Base-by-base conservation (phyloP, 2,113 vertebrate genomes). In the Microcebus lehilahytsara region DNA sequence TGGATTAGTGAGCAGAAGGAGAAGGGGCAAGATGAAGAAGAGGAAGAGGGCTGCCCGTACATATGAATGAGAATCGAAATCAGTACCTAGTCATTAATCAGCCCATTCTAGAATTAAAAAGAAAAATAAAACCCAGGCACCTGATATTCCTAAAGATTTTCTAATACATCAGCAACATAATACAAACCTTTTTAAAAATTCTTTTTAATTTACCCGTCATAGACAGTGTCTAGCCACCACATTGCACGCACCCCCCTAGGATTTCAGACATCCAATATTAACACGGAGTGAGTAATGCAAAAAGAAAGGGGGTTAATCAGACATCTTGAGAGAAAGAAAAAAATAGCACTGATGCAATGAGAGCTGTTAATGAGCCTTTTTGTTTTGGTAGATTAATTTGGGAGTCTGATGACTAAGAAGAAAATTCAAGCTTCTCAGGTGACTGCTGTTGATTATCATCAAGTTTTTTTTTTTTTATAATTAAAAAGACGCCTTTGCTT, bases 151-250 rank as follows among this genome's bases (percentile, higher is more conserved):
- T 72, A 85, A 89, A 96, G 95, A 84, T 84, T 77, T 89, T 71
- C 92, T 90, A 96, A 96, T 96, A 94, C 53, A 80, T 93, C 86
- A 87, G 96, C 46, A 16, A 97, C 93, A 97, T 86, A 96, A 97
- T 90, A 88, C 79, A 92, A 96, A 92, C 93, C 97, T 97, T 94
- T 93, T 96, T 95, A 96, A 96, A 95, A 93, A 96, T 97, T 96
- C 97, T 92, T 96, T 92, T 89, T 97, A 97, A 98, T 97, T 98
- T 97, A 79, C 96, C 89, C 56, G 27, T 89, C 1, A 23, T 94
- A 94, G 97, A 98, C 97, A 97, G 96, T 19, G 97, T 98, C 97
- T 98, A 97, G 97, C 98, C 97, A 96, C 97, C 97, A 97, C 98
- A 97, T 27, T 91, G 94, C 85, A 91, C 5, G 8, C 67, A 49